These are phyloP conservation scores for Trichopria drosophilae DNA, from an alignment of 2,888 invertebrate genomes.

Conservation along the genomic window DNA sequence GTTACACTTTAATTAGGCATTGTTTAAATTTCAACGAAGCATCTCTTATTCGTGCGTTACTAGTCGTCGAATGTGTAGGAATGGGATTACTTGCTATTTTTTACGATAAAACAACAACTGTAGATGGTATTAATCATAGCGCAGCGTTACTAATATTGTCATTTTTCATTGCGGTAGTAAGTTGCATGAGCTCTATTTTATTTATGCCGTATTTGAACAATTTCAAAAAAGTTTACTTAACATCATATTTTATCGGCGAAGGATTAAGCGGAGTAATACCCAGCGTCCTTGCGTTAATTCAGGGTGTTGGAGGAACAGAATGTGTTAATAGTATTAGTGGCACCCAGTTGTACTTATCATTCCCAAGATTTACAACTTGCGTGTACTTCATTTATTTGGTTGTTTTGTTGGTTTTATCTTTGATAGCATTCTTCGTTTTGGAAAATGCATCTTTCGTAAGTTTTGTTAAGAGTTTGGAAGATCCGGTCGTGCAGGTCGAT, in stretches of 20 bases:
- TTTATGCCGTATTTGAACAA: conserved; percentile 83
- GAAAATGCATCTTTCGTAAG: conserved; percentile 34
- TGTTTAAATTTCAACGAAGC: conserved; percentile 61
- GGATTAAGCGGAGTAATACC: conserved; percentile 81
- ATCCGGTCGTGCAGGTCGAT: neutral
- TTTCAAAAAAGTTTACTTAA: conserved; percentile 74
- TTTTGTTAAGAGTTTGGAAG: neutral
- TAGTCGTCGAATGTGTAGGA: conserved; percentile 63
- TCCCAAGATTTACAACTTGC: conserved; percentile 67
- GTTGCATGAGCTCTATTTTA: conserved; percentile 83
- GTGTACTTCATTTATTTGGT: conserved; percentile 71
- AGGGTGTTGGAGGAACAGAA: conserved; percentile 75
- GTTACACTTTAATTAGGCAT: conserved; percentile 63
- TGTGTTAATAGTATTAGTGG: conserved; percentile 52
- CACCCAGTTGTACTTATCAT: conserved; percentile 30
- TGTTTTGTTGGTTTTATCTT: conserved; percentile 66
- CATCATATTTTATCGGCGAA: conserved; percentile 82
- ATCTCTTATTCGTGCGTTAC: conserved; percentile 61
- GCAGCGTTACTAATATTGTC: conserved; percentile 66
- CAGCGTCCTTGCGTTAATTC: conserved; percentile 74
- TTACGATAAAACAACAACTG: conserved; percentile 62
- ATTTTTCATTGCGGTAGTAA: conserved; percentile 72
- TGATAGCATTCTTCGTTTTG: conserved; percentile 58
- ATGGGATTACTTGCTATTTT: conserved; percentile 66
- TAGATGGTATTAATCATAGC: conserved; percentile 63